Conservation (phyloP, 2,113 vertebrate genomes). For the Aegypius monachus region DNA sequence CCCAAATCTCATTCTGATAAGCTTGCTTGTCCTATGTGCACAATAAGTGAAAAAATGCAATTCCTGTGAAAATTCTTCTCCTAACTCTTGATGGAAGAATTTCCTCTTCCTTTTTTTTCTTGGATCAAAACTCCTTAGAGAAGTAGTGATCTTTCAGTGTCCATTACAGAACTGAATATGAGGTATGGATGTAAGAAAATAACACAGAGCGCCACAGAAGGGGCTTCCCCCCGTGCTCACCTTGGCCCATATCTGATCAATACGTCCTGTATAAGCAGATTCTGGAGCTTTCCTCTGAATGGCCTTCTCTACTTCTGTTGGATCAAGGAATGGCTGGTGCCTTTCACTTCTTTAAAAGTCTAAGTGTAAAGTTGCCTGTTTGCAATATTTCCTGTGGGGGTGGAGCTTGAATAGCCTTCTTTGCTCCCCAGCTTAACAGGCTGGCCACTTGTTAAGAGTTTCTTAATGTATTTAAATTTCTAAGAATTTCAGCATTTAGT, state of each 20-base stretch:
- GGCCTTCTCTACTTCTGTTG: background rate
- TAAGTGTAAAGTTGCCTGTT: background rate
- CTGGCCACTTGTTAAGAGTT: background rate
- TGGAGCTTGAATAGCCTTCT: background rate
- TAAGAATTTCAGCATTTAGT: background rate
- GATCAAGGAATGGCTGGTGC: background rate
- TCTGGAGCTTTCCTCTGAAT: background rate
- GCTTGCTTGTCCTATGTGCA: background rate
- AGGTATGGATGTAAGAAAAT: background rate
- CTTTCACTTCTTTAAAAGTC: background rate
- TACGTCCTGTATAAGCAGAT: background rate
- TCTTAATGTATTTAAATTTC: background rate
- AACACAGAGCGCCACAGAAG: background rate
- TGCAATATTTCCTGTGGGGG: conserved; percentile 28
- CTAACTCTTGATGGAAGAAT: background rate
- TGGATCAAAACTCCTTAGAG: background rate
- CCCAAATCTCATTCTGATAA: background rate
- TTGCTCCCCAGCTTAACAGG: background rate
- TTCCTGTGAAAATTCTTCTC: background rate
- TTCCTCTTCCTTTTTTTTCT: background rate
- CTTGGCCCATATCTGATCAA: conserved; percentile 50
- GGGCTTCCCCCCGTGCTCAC: conserved; percentile 30
- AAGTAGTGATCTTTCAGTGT: background rate
- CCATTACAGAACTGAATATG: background rate
- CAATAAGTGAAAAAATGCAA: background rate